These are phyloP conservation scores for Cepaea hortensis DNA, from an alignment of 2,888 invertebrate genomes.

Conservation along the genomic window DNA sequence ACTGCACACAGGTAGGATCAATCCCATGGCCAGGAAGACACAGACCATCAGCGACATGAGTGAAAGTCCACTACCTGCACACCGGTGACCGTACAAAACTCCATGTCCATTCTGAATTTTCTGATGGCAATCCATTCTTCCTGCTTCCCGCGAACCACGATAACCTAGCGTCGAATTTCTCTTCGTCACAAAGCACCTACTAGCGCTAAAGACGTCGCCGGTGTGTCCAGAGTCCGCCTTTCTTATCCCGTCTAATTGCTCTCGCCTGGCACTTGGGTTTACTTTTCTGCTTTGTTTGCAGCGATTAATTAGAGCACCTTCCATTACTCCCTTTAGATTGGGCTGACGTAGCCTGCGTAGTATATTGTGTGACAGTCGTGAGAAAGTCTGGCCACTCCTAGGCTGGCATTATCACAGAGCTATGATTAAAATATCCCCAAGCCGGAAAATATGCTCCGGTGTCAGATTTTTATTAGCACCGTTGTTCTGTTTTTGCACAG, in stretches of 20 bases:
- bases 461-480: too few relatives aligned
- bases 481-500: too few relatives aligned
- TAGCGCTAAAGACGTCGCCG: not conserved
- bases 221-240: constrained; percentile 13
- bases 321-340: not conserved
- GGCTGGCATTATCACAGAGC: not conserved
- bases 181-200: constrained; percentile 19
- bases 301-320: constrained; percentile 2
- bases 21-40: not conserved
- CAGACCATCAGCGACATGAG: constrained; percentile 17
- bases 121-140: constrained; percentile 15
- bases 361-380: constrained; percentile 9
- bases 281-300: not conserved
- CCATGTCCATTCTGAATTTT: constrained; percentile 6
- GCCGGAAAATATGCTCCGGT: not conserved
- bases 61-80: constrained; percentile 22
- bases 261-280: constrained; percentile 10
- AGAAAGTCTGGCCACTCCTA: not conserved
- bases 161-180: constrained; percentile 10
- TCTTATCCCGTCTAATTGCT: constrained; percentile 40
- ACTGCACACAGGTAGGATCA: not conserved
- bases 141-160: not conserved
- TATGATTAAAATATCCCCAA: not conserved
- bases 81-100: not conserved
- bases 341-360: constrained; percentile 5